phyloP scores from a whole-genome alignment of 2,888 invertebrate species.

The Protonemura montana region DNA sequence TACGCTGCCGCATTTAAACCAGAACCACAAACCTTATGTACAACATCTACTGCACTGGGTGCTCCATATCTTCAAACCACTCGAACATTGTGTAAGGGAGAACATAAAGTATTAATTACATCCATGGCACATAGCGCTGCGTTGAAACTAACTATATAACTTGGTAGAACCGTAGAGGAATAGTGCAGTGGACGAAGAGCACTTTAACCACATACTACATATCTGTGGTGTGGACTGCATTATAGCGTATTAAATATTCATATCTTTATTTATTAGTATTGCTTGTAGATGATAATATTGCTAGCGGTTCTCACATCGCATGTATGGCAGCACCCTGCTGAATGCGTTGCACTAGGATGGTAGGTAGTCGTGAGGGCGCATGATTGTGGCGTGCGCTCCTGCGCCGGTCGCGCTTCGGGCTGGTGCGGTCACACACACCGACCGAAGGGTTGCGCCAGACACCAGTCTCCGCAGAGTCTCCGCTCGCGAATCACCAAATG shows the following conservation, averaged over 20 bases:
- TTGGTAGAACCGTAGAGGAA: background rate
- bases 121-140: background rate
- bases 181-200: background rate
- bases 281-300: conserved; percentile 13
- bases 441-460: background rate
- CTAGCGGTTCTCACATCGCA: background rate
- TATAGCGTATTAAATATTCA: conserved; percentile 27
- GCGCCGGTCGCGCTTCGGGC: background rate
- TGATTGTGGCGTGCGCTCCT: background rate
- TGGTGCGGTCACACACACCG: background rate
- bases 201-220: conserved; percentile 15
- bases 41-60: background rate
- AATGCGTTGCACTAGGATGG: background rate
- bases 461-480: background rate
- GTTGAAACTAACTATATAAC: background rate
- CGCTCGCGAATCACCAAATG: background rate
- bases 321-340: background rate
- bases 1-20: background rate
- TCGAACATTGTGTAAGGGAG: conserved; percentile 7
- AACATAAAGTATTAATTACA: background rate
- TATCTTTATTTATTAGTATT: conserved; percentile 29
- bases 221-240: conserved; percentile 22
- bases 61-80: background rate
- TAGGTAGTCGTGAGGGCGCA: background rate
- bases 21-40: background rate